Evolutionary conservation across 2,113 vertebrate species (phyloP).

Genomic region (Mixornis gularis): DNA sequence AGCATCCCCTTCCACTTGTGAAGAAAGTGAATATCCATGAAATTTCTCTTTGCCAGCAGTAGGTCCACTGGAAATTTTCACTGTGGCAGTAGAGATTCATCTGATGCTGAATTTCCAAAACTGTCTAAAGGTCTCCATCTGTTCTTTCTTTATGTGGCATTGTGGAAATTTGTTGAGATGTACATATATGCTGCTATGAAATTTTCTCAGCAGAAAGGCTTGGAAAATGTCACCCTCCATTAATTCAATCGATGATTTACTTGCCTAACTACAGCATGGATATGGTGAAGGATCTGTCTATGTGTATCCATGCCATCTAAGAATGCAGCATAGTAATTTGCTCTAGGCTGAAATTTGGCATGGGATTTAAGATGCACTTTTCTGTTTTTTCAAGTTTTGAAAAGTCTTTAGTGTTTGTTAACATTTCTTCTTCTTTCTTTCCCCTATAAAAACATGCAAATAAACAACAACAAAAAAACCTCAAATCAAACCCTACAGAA

Average conservation of each 20-base stretch:
- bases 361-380: neutral
- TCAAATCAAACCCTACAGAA: neutral
- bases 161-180: neutral
- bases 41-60: neutral
- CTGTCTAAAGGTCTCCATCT: neutral
- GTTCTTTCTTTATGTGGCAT: neutral
- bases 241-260: neutral
- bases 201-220: neutral
- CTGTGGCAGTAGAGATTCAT: neutral
- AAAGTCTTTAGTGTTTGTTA: constrained; percentile 4
- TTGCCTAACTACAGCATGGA: neutral
- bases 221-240: constrained; percentile 9
- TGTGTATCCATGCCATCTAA: constrained; percentile 1
- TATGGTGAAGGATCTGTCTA: neutral
- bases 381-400: constrained; percentile 39
- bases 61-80: neutral
- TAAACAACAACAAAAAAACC: neutral
- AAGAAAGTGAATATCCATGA: neutral
- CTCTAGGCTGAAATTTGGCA: constrained; percentile 34
- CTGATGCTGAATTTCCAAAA: constrained; percentile 12
- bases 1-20: neutral
- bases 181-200: neutral
- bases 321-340: neutral
- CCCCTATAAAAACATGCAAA: neutral
- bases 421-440: neutral